Evolutionary conservation across 2,797 vertebrate species (phyloP).

Genomic region (Acipenser oxyrinchus): DNA sequence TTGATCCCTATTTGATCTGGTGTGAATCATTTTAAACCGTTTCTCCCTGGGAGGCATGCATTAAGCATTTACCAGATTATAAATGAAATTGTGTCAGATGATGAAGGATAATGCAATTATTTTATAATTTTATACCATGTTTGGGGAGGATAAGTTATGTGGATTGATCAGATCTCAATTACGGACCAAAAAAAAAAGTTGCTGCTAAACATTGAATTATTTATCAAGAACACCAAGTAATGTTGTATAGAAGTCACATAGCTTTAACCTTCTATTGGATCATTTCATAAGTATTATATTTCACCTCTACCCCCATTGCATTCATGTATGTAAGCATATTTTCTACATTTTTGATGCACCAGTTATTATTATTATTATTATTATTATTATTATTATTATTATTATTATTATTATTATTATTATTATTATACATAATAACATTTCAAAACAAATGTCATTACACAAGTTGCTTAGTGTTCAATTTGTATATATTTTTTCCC

Average conservation of each 20-base stretch:
- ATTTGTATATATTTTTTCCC: too few relatives aligned
- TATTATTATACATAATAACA: too few relatives aligned
- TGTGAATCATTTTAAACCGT: slow-evolving; percentile 50
- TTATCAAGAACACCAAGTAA: background rate
- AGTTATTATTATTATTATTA: too few relatives aligned
- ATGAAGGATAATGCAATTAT: slow-evolving; percentile 44
- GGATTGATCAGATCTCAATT: background rate
- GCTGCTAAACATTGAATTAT: background rate
- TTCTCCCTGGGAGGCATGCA: background rate
- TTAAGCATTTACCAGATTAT: slow-evolving; percentile 61
- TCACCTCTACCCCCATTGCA: too few relatives aligned
- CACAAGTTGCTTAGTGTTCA: too few relatives aligned
- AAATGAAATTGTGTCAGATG: slow-evolving; percentile 52
- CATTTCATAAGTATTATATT: background rate
- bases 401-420: too few relatives aligned
- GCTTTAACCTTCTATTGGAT: background rate
- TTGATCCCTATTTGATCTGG: slow-evolving; percentile 60
- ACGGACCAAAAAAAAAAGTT: background rate
- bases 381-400: too few relatives aligned
- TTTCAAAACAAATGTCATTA: too few relatives aligned
- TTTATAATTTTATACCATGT: slow-evolving; percentile 12
- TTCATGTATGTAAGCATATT: too few relatives aligned
- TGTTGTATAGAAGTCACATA: background rate
- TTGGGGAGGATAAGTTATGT: background rate
- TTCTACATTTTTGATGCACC: too few relatives aligned